These are phyloP conservation scores for Microplitis deprimator DNA, from an alignment of 2,888 invertebrate genomes.

Conservation along the genomic window DNA sequence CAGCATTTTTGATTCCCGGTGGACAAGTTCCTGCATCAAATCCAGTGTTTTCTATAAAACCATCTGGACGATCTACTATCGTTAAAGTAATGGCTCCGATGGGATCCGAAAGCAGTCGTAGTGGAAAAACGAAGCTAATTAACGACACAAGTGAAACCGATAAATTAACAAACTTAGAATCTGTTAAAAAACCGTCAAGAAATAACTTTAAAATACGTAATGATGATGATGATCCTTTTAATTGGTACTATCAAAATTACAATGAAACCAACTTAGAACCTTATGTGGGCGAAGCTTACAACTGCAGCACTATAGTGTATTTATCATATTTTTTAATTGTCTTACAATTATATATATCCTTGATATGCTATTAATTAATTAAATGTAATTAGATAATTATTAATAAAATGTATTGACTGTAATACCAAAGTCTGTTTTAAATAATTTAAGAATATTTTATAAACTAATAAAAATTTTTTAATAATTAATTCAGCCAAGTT, in stretches of 20 bases:
- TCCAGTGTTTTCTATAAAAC: conserved; percentile 70
- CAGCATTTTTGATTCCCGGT: conserved; percentile 78
- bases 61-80: conserved; percentile 75
- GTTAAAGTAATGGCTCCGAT: conserved; percentile 75
- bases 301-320: conserved; percentile 18
- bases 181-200: background rate
- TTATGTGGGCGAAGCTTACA: conserved; percentile 67
- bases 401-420: conserved; percentile 12
- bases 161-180: background rate
- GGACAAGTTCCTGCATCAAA: conserved; percentile 72
- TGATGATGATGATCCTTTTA: conserved; percentile 76
- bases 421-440: conserved; percentile 22
- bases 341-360: background rate
- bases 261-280: conserved; percentile 77
- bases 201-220: conserved; percentile 61
- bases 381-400: background rate
- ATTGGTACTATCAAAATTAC: conserved; percentile 91
- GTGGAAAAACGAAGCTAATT: conserved; percentile 38
- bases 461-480: conserved; percentile 27
- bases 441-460: conserved; percentile 9
- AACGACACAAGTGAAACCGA: conserved; percentile 55
- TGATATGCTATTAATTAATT: background rate
- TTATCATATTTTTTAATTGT: conserved; percentile 8
- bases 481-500: conserved; percentile 17
- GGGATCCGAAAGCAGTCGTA: conserved; percentile 45